Conservation (phyloP, 2,113 vertebrate species). For the Microcebus murinus region DNA sequence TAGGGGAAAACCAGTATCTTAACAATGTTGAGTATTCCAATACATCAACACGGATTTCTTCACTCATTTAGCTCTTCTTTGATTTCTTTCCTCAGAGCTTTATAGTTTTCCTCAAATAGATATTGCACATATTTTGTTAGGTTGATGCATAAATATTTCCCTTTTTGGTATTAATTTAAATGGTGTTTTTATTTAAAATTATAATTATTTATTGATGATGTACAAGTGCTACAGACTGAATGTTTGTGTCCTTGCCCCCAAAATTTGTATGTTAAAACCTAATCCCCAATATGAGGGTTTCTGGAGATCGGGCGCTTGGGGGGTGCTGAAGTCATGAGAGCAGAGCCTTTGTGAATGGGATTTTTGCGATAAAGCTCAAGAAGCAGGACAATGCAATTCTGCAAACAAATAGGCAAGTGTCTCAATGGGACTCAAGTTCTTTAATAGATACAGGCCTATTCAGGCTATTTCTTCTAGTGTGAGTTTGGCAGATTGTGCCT, state of each 20-base stretch:
- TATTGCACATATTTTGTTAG: background rate
- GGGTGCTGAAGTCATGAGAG: background rate
- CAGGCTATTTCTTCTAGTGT: background rate
- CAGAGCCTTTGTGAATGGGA: background rate
- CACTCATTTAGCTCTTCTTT: background rate
- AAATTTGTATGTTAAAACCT: background rate
- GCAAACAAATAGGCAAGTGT: no score
- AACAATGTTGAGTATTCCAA: background rate
- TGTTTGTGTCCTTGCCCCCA: background rate
- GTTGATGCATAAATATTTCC: background rate
- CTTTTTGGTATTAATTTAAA: background rate
- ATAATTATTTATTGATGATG: background rate
- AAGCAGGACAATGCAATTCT: no score
- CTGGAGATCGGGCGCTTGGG: background rate
- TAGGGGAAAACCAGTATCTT: background rate
- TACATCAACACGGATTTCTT: background rate
- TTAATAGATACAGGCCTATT: background rate
- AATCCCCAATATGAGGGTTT: background rate
- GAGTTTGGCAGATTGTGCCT: background rate
- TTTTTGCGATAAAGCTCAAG: background rate
- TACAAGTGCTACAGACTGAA: background rate
- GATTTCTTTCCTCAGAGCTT: background rate
- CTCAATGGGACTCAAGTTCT: no score
- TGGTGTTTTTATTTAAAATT: background rate
- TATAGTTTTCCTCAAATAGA: background rate